phyloP scores from a whole-genome alignment of 2,888 invertebrate genomes.

The Galeruca laticollis region DNA sequence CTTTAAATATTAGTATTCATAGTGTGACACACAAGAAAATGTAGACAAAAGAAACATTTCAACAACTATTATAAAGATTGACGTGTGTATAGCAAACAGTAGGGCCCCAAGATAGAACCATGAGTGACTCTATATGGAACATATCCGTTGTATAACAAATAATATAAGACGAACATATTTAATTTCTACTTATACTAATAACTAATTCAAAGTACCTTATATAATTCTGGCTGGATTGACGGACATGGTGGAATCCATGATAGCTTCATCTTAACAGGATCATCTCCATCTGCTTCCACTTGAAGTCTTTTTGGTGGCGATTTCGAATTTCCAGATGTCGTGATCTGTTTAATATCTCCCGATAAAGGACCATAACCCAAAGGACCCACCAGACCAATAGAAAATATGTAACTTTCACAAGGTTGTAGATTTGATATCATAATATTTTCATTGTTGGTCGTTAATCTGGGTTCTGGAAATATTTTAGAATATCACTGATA shows the following conservation, averaged over 20 bases:
- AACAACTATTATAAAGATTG: too few species aligned
- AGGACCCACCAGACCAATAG: slow-evolving; percentile 76
- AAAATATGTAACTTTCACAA: slow-evolving; percentile 81
- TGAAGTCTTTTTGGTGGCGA: slow-evolving; percentile 78
- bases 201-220: slow-evolving; percentile 72
- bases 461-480: slow-evolving; percentile 41
- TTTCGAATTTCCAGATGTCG: slow-evolving; percentile 68
- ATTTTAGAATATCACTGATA: background rate
- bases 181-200: slow-evolving; percentile 59
- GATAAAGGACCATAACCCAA: slow-evolving; percentile 76
- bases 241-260: slow-evolving; percentile 81
- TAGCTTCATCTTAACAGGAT: slow-evolving; percentile 70
- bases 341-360: slow-evolving; percentile 62
- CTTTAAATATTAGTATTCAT: too few species aligned
- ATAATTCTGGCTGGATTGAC: slow-evolving; percentile 60
- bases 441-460: slow-evolving; percentile 70
- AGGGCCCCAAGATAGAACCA: too few species aligned
- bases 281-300: slow-evolving; percentile 64
- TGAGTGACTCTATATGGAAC: too few species aligned
- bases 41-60: too few species aligned
- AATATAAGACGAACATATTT: background rate
- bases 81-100: too few species aligned
- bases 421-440: slow-evolving; percentile 75
- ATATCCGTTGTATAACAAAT: background rate
- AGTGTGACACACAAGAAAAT: too few species aligned